Evolutionary conservation across 37 sponge, comb jelly and placozoan species (phyloP).

Genomic region (Bolinopsis microptera): DNA sequence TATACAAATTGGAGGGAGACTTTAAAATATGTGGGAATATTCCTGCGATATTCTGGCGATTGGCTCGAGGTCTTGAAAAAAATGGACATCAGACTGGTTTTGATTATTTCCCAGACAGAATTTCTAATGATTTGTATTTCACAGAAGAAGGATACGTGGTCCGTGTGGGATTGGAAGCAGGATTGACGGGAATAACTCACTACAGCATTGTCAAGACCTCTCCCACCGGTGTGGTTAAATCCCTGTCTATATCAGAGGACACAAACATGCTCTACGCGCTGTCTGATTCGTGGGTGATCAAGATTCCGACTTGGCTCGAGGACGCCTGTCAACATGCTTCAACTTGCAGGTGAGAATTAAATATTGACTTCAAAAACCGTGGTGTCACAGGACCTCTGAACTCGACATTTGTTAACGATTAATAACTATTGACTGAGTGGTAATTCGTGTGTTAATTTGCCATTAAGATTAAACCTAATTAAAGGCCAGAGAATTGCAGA

Average conservation of each 20-base stretch:
- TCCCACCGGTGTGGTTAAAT: not conserved
- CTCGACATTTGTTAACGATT: not conserved
- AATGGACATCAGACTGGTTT: too few species aligned
- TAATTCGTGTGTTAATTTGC: not conserved
- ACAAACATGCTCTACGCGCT: not conserved
- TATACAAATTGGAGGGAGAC: not conserved
- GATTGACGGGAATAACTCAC: not conserved
- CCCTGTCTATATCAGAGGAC: not conserved
- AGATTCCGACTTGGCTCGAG: not conserved
- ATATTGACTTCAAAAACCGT: not conserved
- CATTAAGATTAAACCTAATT: not conserved
- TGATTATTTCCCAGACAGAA: not conserved
- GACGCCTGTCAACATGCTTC: conserved; percentile 9
- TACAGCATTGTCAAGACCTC: not conserved
- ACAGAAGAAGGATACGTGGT: conserved; percentile 34
- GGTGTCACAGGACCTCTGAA: not conserved
- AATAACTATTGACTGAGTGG: not conserved
- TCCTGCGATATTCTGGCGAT: too few species aligned
- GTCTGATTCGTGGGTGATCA: conserved; percentile 17
- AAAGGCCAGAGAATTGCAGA: not conserved
- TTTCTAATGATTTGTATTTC: not conserved
- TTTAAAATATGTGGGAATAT: not conserved
- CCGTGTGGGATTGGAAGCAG: not conserved
- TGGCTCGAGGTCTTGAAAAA: too few species aligned
- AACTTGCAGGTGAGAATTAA: conserved; percentile 53